phyloP scores from a whole-genome alignment of 1,140 invertebrate species.

The Leptinotarsa texana region DNA sequence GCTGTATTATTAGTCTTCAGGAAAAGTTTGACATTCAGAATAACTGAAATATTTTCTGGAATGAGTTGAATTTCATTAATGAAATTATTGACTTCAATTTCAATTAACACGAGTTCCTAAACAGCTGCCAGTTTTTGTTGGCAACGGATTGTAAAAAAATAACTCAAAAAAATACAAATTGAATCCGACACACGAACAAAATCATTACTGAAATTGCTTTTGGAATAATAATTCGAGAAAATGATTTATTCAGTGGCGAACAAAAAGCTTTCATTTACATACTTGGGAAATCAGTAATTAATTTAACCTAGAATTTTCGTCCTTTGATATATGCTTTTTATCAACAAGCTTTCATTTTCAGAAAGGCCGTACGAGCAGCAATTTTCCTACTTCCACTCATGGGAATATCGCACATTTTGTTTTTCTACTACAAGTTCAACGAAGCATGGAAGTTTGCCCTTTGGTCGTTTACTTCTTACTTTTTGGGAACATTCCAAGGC shows the following conservation, averaged over 20 bases:
- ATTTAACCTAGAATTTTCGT: not conserved
- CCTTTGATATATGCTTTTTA: not conserved
- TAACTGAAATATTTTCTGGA: too few relatives aligned
- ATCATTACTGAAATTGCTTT: too few relatives aligned
- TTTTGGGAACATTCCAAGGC: slow-evolving; percentile 84
- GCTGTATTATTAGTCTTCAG: too few relatives aligned
- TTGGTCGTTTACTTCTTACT: slow-evolving; percentile 81
- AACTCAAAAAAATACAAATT: not conserved
- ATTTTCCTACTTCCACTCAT: slow-evolving; percentile 80
- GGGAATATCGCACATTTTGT: slow-evolving; percentile 78
- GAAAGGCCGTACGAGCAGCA: slow-evolving; percentile 80
- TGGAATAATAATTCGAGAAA: too few relatives aligned
- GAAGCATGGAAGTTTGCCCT: slow-evolving; percentile 72
- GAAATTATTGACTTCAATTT: too few relatives aligned
- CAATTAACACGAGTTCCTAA: too few relatives aligned
- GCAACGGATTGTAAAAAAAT: too few relatives aligned
- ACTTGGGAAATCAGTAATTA: not conserved
- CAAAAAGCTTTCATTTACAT: slow-evolving; percentile 6
- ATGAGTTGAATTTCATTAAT: too few relatives aligned
- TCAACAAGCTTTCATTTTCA: slow-evolving; percentile 48
- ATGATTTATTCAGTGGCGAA: not conserved
- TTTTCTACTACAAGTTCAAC: slow-evolving; percentile 71
- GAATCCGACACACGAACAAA: too few relatives aligned
- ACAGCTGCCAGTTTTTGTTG: too few relatives aligned
- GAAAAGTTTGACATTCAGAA: too few relatives aligned